These are phyloP conservation scores for Melanotaenia parkinsoni DNA, from an alignment of 2,797 vertebrate genomes.

Conservation along the genomic window DNA sequence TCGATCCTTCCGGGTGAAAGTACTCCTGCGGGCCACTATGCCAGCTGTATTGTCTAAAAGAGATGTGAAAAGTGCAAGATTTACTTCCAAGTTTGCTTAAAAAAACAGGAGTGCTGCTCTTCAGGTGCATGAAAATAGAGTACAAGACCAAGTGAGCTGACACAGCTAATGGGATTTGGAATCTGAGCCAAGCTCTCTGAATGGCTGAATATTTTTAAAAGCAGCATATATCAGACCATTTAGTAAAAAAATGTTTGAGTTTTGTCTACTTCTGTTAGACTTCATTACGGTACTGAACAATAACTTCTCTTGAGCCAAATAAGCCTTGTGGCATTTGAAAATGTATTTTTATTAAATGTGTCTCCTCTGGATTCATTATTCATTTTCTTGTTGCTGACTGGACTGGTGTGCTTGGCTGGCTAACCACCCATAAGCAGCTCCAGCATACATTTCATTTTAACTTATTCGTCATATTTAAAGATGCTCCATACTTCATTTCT, in stretches of 20 bases:
- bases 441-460: slow-evolving; percentile 42
- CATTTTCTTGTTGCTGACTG: slow-evolving; percentile 48
- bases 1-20: slow-evolving; percentile 86
- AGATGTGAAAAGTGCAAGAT: slow-evolving; percentile 1
- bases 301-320: slow-evolving; percentile 38
- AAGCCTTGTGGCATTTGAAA: slow-evolving; percentile 42
- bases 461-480: slow-evolving; percentile 34
- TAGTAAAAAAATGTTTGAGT: slow-evolving; percentile 13
- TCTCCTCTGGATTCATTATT: slow-evolving; percentile 59
- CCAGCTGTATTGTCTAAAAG: slow-evolving; percentile 92
- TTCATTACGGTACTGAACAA: slow-evolving; percentile 31
- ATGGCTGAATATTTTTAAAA: slow-evolving; percentile 13
- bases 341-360: slow-evolving; percentile 50
- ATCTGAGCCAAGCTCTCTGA: slow-evolving; percentile 24
- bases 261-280: slow-evolving; percentile 8
- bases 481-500: slow-evolving; percentile 25
- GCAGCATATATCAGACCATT: slow-evolving; percentile 24
- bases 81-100: slow-evolving; percentile 20
- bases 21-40: slow-evolving; percentile 87
- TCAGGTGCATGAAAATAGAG: slow-evolving; percentile 10
- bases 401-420: slow-evolving; percentile 28
- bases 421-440: slow-evolving; percentile 38
- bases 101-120: slow-evolving; percentile 4
- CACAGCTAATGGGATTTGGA: slow-evolving; percentile 44
- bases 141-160: slow-evolving; percentile 14